Base-by-base conservation (phyloP, 2,113 vertebrate genomes). In the Hydrolagus affinis region DNA sequence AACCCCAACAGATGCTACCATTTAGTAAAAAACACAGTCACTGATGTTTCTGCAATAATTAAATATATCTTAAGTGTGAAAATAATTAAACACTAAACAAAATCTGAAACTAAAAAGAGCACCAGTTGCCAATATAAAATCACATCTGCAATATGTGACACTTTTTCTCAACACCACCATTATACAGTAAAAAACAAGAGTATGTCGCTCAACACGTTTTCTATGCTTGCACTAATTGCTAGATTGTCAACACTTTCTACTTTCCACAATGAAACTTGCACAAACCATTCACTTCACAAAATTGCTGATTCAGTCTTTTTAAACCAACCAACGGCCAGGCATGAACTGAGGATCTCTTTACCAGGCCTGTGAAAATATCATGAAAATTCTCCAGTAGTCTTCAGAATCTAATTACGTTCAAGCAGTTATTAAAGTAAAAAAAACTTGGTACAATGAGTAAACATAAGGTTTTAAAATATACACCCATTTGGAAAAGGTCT, bases 401-500 rank as follows among this genome's bases (percentile, higher is more conserved):
- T 83, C 10, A 66, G 66, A 68, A 66, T 2, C 25, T 28, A 64
- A 64, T 17, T 28, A 14, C 19, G 28, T 28, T 28, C 57, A 64
- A 64, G 23, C 19, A 28, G 11, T 66, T 83, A 10, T 30, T 78
- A 23, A 62, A 25, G 25, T 60, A 78, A 30, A 21, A 28, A 30
- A 19, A 66, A 62, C 76, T 80, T 80, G 77, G n/a, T 32, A 68
- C 30, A 23, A 68, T 83, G 15, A 64, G 62, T 83, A 66, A 64
- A 80, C 19, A 68, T 28, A 25, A 25, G 64, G 23, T 30, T 80
- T 80, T 80, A 64, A 83, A 62, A 83, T 19, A 83, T 30, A 15
- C 60, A 83, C 9, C 62, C 78, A 83, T 83, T 60, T 83, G 78
- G 44, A 83, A 83, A 83, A 25, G 78, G 78, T 32, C 66, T 83